phyloP scores from a whole-genome alignment of 2,888 invertebrate species.

The Drosophila diplacantha region DNA sequence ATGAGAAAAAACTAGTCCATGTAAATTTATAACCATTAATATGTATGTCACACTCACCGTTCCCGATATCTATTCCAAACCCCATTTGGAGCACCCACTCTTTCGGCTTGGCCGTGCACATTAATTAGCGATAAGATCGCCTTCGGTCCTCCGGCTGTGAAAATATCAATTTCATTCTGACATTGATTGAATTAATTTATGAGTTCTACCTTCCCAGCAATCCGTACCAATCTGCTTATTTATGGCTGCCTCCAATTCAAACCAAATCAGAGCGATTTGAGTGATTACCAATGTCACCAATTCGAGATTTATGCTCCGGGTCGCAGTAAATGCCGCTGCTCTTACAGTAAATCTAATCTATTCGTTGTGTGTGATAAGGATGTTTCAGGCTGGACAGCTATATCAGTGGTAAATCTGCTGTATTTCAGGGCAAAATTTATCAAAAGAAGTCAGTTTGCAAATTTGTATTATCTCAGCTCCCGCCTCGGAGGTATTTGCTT shows the following conservation, averaged over 20 bases:
- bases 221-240: conserved; percentile 38
- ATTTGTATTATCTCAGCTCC: neutral
- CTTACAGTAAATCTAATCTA: conserved; percentile 17
- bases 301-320: conserved; percentile 59
- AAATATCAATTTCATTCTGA: conserved; percentile 61
- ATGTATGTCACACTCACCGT: conserved; percentile 47
- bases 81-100: conserved; percentile 20
- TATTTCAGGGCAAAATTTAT: no score
- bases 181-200: conserved; percentile 68
- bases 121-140: conserved; percentile 68
- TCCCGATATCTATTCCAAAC: conserved; percentile 30
- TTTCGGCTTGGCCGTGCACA: conserved; percentile 39
- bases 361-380: conserved; percentile 6
- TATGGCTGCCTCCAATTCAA: conserved; percentile 53
- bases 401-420: neutral
- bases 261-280: conserved; percentile 64
- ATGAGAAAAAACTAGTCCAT: conserved; percentile 30
- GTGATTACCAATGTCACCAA: conserved; percentile 63
- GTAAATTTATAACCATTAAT: conserved; percentile 49
- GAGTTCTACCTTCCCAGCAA: conserved; percentile 30
- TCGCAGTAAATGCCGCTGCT: conserved; percentile 1
- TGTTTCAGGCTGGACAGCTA: conserved; percentile 1
- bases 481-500: neutral
- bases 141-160: conserved; percentile 28
- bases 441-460: neutral